Conservation (phyloP, 2,113 vertebrate genomes). For the Chascanopsetta lugubris region DNA sequence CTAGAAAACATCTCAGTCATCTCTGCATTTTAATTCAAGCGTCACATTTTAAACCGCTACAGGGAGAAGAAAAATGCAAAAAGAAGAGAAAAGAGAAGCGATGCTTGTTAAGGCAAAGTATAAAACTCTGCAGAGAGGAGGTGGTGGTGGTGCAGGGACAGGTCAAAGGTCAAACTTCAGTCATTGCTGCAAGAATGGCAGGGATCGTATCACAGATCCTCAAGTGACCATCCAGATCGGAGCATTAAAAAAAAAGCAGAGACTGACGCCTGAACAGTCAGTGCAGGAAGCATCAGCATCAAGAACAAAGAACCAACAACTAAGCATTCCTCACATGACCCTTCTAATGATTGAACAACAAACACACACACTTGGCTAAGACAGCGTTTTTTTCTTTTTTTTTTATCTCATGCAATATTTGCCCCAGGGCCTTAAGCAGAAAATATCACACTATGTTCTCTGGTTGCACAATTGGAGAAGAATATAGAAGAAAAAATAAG, state of each 20-base stretch:
- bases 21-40: constrained; percentile 26
- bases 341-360: constrained; percentile 61
- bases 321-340: constrained; percentile 58
- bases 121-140: constrained; percentile 47
- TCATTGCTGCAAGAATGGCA: constrained; percentile 38
- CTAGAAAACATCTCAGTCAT: constrained; percentile 5
- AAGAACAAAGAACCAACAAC: constrained; percentile 49
- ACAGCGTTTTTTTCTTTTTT: too few relatives aligned
- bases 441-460: constrained; percentile 50
- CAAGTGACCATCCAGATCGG: constrained; percentile 1
- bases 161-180: constrained; percentile 23
- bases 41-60: constrained; percentile 9
- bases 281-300: constrained; percentile 34
- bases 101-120: constrained; percentile 60
- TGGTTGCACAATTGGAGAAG: constrained; percentile 64
- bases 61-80: constrained; percentile 22
- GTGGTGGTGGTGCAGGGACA: constrained; percentile 1
- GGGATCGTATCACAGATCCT: constrained; percentile 16
- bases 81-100: constrained; percentile 6
- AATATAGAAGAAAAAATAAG: constrained; percentile 56
- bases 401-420: constrained; percentile 77
- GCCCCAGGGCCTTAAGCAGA: constrained; percentile 51
- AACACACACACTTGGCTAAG: constrained; percentile 66
- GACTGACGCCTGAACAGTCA: constrained; percentile 26
- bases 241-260: constrained; percentile 32